Percentiles rank a stretch among this genome's conserved stretches.
phyloP scores from a whole-genome alignment of 2,797 vertebrate species.

The Gambusia yucatana region DNA sequence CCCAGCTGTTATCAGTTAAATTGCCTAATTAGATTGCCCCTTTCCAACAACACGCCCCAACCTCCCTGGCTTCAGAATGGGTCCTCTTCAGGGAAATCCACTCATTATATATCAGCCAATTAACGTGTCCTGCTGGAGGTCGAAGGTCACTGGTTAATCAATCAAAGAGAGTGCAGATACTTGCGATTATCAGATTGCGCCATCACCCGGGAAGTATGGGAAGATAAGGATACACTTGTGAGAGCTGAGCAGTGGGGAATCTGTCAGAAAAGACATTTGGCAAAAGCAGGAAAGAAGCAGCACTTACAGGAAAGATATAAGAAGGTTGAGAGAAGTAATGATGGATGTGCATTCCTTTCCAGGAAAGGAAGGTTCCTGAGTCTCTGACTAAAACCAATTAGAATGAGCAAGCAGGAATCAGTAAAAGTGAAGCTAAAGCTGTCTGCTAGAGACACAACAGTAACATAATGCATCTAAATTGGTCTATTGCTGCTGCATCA shows the following conservation, averaged over 20 bases:
- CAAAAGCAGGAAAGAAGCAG: background rate
- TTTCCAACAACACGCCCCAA: slow-evolving; percentile 39
- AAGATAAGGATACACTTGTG: slow-evolving; percentile 64
- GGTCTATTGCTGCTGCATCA: slow-evolving; percentile 12
- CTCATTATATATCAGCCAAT: slow-evolving; percentile 75
- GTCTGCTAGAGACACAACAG: slow-evolving; percentile 23
- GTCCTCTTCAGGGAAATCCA: slow-evolving; percentile 56
- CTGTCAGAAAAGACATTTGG: slow-evolving; percentile 20
- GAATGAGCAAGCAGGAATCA: slow-evolving; percentile 30
- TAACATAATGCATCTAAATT: slow-evolving; percentile 31
- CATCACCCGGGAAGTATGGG: slow-evolving; percentile 60
- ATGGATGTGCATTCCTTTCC: background rate
- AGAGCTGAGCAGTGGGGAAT: slow-evolving; percentile 40
- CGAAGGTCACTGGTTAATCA: slow-evolving; percentile 81
- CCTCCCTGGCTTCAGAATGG: slow-evolving; percentile 59
- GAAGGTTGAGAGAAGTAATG: background rate
- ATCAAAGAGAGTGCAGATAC: slow-evolving; percentile 68
- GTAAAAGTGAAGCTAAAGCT: slow-evolving; percentile 32
- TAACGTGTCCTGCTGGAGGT: slow-evolving; percentile 70
- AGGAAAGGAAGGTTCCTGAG: background rate
- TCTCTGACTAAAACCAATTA: slow-evolving; percentile 29
- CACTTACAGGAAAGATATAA: background rate
- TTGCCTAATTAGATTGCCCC: slow-evolving; percentile 79
- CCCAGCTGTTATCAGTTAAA: slow-evolving; percentile 74
- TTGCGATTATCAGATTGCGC: slow-evolving; percentile 67